Percentiles rank a stretch among this genome's conserved stretches.
phyloP scores from a whole-genome alignment of 2,888 invertebrate genomes.

The Caenorhabditis sp. region DNA sequence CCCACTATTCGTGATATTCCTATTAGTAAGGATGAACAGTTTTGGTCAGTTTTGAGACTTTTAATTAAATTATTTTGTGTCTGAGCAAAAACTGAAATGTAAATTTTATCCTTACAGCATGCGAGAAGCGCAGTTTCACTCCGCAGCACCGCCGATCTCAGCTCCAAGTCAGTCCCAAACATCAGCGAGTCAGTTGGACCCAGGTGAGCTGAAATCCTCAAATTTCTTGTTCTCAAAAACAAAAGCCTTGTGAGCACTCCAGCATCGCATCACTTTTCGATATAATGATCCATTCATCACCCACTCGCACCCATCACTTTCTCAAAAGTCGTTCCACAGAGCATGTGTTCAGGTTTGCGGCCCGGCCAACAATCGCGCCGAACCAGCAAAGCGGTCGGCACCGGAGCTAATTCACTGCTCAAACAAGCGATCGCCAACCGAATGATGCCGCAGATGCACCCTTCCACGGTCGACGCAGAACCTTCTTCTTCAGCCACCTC shows the following conservation, averaged over 20 bases:
- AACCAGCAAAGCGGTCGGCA: slow-evolving; percentile 45
- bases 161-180: slow-evolving; percentile 59
- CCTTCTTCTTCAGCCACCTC: slow-evolving; percentile 16
- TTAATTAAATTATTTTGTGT: neutral
- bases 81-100: no score
- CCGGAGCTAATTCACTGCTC: slow-evolving; percentile 67
- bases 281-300: slow-evolving; percentile 27
- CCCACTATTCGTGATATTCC: slow-evolving; percentile 64
- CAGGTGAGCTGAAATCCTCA: slow-evolving; percentile 57
- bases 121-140: slow-evolving; percentile 74
- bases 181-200: slow-evolving; percentile 69
- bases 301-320: slow-evolving; percentile 45
- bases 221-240: neutral
- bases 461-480: neutral
- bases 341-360: slow-evolving; percentile 60
- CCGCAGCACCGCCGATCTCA: slow-evolving; percentile 62
- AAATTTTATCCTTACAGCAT: slow-evolving; percentile 63
- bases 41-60: slow-evolving; percentile 71
- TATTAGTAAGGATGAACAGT: slow-evolving; percentile 72
- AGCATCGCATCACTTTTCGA: slow-evolving; percentile 12
- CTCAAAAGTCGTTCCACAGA: slow-evolving; percentile 36
- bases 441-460: slow-evolving; percentile 40
- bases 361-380: slow-evolving; percentile 53
- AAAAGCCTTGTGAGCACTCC: neutral
- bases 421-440: slow-evolving; percentile 77